A percentile compares a stretch with the other conserved stretches of the same genome.
These are phyloP conservation scores for Trachops cirrhosus DNA, from an alignment of 2,797 vertebrate genomes.

Conservation along the genomic window DNA sequence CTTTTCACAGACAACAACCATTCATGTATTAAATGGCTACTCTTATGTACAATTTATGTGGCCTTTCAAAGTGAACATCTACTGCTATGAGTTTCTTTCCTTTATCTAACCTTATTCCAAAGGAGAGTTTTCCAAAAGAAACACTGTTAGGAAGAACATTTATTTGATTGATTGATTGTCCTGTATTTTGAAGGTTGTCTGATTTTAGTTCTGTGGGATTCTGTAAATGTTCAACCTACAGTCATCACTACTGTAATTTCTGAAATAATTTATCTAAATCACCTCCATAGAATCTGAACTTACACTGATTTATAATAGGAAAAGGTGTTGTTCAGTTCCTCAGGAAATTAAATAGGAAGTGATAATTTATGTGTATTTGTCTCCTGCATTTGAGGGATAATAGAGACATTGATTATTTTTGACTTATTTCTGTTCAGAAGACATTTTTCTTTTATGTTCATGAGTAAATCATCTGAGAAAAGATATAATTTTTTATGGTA, in stretches of 20 bases:
- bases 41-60: neutral
- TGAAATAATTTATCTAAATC: constrained; percentile 14
- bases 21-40: neutral
- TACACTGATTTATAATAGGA: neutral
- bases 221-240: neutral
- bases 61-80: neutral
- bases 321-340: neutral
- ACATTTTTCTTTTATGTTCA: constrained; percentile 10
- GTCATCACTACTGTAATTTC: neutral
- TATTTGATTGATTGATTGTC: neutral
- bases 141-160: neutral
- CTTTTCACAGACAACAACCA: neutral
- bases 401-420: neutral
- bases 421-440: neutral
- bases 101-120: neutral
- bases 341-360: neutral
- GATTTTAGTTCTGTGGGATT: neutral
- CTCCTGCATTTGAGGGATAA: neutral
- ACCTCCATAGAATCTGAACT: neutral
- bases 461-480: constrained; percentile 13
- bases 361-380: neutral
- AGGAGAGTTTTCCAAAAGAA: neutral
- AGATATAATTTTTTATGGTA: neutral
- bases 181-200: neutral
- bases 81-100: neutral